Base-by-base conservation (phyloP, 2,113 vertebrate genomes). In the Daphoenositta chrysoptera region DNA sequence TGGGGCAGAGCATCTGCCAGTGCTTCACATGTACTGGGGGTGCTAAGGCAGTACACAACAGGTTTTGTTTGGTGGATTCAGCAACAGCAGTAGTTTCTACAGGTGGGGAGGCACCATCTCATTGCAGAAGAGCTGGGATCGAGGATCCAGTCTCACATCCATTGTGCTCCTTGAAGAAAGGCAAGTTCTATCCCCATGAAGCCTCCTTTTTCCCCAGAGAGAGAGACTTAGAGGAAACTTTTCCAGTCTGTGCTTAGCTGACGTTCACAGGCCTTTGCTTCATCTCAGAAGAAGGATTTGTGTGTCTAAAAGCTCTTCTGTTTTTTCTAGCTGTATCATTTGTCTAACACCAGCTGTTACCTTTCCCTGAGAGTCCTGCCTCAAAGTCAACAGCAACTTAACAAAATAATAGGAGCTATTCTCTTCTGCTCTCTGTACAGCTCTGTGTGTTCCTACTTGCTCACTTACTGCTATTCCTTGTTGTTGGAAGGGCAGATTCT, bases 321-420 rank as follows among this genome's bases (percentile, higher is more conserved):
- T 86, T 92, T 95, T 95, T 90, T 54, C 72, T 90, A 93, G 72
- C 83, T 66, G 76, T 91, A 95, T 97, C 95, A 82, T 93, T 96
- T 94, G 86, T 95, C 96, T 97, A 95, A 96, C 89, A 90, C 93
- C 94, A 95, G 91, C 93, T 97, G 95, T 94, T 95, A 96, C 95
- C 96, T 97, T 95, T 93, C 89, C 93, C 95, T 94, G 93, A 81
- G 89, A 87, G 51, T 92, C 89, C 86, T 93, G 91, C 72, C 94
- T 93, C 91, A 93, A 94, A 95, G 86, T 95, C 93, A 95, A 87
- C 94, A 95, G 81, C 57, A 39, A 78, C 77, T 94, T 94, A 82
- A 69, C 83, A 85, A 94, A 95, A 97, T 95, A 97, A 96, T 91
- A 93, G 77, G 30, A 92, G 76, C 72, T 70, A 94, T 94, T 96